A percentile compares a stretch with the other conserved stretches of the same genome.
phyloP scores from a whole-genome alignment of 1,140 invertebrate species.

The Lysiphlebus fabarum region DNA sequence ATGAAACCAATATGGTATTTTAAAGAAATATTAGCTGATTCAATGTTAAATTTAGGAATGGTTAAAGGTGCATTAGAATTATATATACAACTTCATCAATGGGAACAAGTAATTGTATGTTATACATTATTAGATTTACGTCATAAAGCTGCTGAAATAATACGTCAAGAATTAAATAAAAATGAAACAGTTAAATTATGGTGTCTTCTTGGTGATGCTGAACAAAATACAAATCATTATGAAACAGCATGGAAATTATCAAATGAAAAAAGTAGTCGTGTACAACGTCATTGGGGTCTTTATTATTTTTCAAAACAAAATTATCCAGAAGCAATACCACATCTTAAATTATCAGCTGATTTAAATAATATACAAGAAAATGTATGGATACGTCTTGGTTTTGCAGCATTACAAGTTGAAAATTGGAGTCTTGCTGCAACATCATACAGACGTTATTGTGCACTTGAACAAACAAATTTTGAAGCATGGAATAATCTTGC shows the following conservation, averaged over 20 bases:
- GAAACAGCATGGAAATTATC: slow-evolving; percentile 90
- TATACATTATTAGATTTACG: slow-evolving; percentile 78
- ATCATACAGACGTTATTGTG: slow-evolving; percentile 83
- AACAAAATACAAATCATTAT: slow-evolving; percentile 68
- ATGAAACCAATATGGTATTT: slow-evolving; percentile 73
- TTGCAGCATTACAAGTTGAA: slow-evolving; percentile 73
- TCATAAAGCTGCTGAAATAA: slow-evolving; percentile 88
- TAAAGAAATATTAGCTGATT: slow-evolving; percentile 71
- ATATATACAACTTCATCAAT: slow-evolving; percentile 76
- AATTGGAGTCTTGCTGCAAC: slow-evolving; percentile 79
- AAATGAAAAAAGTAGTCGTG: slow-evolving; percentile 71
- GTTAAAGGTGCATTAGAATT: slow-evolving; percentile 84
- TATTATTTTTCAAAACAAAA: slow-evolving; percentile 72
- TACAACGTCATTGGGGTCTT: slow-evolving; percentile 79
- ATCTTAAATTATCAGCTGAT: slow-evolving; percentile 76
- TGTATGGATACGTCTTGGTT: slow-evolving; percentile 85
- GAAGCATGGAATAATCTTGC: slow-evolving; percentile 98
- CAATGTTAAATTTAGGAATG: slow-evolving; percentile 77
- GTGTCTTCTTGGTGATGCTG: slow-evolving; percentile 86
- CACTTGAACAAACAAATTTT: slow-evolving; percentile 82
- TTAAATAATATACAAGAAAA: slow-evolving; percentile 81
- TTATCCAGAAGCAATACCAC: slow-evolving; percentile 72
- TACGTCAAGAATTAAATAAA: slow-evolving; percentile 75
- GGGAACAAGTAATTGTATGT: slow-evolving; percentile 91
- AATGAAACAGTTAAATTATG: slow-evolving; percentile 82